These are phyloP conservation scores for Morbakka virulenta DNA, from an alignment of 30 jellyfish, hydroid and myxozoan species.

Conservation along the genomic window DNA sequence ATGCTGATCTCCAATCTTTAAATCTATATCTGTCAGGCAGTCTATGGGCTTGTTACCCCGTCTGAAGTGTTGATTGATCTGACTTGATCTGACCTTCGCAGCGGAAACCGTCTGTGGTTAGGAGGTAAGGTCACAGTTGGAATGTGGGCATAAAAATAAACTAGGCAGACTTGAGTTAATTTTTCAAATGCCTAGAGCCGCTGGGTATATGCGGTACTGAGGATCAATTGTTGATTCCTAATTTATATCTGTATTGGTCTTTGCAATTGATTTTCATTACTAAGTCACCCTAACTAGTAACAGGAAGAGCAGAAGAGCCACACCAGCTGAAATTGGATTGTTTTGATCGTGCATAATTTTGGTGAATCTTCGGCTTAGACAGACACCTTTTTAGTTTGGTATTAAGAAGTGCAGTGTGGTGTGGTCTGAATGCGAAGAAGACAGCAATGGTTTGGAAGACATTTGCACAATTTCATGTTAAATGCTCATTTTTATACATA, in stretches of 20 bases:
- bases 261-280: neutral
- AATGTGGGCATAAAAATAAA: conserved; percentile 51
- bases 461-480: neutral
- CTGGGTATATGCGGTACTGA: neutral
- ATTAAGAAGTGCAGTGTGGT: neutral
- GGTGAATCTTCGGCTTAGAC: neutral
- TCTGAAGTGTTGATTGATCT: conserved; percentile 48
- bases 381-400: neutral
- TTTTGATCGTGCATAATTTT: too few relatives aligned
- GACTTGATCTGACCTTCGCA: conserved; percentile 84
- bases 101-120: conserved; percentile 81
- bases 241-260: neutral
- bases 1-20: too few relatives aligned
- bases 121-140: conserved; percentile 75
- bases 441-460: neutral
- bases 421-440: neutral
- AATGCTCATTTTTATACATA: too few relatives aligned
- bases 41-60: too few relatives aligned
- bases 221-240: neutral
- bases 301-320: neutral
- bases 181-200: neutral
- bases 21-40: too few relatives aligned
- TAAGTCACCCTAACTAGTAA: neutral
- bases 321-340: neutral
- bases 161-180: neutral